phyloP scores from a whole-genome alignment of 2,797 vertebrate genomes.

The Psittacula derbiana region DNA sequence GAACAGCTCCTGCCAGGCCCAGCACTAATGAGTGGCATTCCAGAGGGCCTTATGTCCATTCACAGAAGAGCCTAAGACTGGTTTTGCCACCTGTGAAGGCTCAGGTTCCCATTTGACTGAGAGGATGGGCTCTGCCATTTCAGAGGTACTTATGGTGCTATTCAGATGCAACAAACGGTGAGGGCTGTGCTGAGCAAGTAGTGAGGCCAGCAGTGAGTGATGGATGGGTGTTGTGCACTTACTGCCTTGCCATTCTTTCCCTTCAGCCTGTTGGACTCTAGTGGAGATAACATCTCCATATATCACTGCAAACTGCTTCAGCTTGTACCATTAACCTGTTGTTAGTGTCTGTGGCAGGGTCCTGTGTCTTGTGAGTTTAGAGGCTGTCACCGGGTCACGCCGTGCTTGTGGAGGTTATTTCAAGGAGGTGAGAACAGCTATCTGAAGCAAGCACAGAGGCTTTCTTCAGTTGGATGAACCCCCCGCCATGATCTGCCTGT shows the following conservation, averaged over 20 bases:
- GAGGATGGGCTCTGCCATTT: neutral
- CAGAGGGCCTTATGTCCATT: neutral
- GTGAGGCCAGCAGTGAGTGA: rapidly evolving
- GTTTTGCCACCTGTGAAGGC: rapidly evolving
- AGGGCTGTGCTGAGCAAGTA: neutral
- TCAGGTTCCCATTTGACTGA: neutral
- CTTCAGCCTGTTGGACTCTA: neutral
- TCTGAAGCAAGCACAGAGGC: neutral
- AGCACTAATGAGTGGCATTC: neutral
- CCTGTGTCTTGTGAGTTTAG: neutral
- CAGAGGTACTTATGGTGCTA: neutral
- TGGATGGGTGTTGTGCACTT: neutral
- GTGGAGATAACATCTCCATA: neutral
- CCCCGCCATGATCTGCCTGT: neutral
- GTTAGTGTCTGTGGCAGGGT: neutral
- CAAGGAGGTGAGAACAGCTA: neutral
- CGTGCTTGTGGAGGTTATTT: neutral
- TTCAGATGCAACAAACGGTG: too few relatives aligned
- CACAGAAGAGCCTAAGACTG: neutral
- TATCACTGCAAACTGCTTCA: neutral
- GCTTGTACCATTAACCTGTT: rapidly evolving
- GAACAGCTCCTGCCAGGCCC: neutral
- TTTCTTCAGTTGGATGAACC: neutral
- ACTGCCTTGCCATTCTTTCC: neutral
- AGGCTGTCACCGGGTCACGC: rapidly evolving